phyloP scores from a whole-genome alignment of 2,888 invertebrate genomes.

The Drosophila pullipes region DNA sequence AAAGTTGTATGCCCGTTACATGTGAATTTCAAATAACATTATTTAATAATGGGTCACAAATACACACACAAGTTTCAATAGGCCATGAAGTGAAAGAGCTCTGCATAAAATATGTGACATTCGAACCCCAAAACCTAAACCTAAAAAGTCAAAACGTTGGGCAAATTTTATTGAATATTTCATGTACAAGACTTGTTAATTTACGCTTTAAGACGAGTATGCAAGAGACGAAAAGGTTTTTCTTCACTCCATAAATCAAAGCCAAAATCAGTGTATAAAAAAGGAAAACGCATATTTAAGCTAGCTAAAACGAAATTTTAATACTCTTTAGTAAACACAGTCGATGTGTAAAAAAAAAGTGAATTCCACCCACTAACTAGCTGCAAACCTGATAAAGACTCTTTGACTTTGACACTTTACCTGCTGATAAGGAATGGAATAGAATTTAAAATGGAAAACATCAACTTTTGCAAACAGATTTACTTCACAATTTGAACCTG shows the following conservation, averaged over 20 bases:
- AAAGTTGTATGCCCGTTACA: conserved; percentile 15
- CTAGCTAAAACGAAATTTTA: neutral
- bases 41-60: conserved; percentile 25
- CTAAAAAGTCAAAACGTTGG: conserved; percentile 39
- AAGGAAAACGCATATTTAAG: neutral
- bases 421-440: neutral
- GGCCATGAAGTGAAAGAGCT: conserved; percentile 9
- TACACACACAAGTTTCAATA: conserved; percentile 14
- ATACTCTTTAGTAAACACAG: conserved; percentile 36
- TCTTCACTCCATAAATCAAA: conserved; percentile 52
- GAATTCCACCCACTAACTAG: too few relatives aligned
- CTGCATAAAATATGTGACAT: conserved; percentile 55
- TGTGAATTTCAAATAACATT: conserved; percentile 37
- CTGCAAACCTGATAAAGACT: neutral
- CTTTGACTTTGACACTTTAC: neutral
- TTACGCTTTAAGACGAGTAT: conserved; percentile 45
- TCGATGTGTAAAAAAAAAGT: neutral
- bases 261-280: conserved; percentile 4
- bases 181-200: conserved; percentile 59
- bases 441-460: neutral
- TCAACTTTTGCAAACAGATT: neutral
- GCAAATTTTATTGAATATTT: conserved; percentile 63
- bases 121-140: conserved; percentile 18
- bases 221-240: conserved; percentile 36
- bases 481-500: conserved; percentile 11